These are phyloP conservation scores for Todiramphus saurophagus DNA, from an alignment of 2,113 vertebrate species.

Conservation along the genomic window DNA sequence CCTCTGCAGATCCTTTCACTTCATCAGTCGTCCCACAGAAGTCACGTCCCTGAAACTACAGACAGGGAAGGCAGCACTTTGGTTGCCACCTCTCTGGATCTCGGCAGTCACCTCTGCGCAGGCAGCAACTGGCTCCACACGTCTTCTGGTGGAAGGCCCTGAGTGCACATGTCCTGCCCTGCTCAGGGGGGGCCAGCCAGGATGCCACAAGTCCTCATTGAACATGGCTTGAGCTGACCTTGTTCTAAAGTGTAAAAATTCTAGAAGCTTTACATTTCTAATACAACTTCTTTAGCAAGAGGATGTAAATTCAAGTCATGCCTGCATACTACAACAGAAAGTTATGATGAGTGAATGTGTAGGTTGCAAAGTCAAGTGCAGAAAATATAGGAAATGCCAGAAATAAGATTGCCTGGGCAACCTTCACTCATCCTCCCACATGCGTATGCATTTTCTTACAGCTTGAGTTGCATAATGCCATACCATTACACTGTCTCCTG, in stretches of 20 bases:
- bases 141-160: neutral
- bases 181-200: neutral
- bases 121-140: neutral
- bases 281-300: neutral
- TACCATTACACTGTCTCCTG: neutral
- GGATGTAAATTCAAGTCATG: neutral
- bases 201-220: neutral
- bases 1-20: neutral
- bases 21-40: fast-evolving
- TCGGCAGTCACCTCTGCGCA: neutral
- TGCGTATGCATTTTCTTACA: conserved; percentile 23
- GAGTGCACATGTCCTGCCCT: neutral
- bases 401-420: conserved; percentile 59
- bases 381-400: conserved; percentile 33
- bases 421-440: conserved; percentile 21
- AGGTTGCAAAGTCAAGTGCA: conserved; percentile 23
- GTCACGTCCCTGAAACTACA: neutral
- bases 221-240: neutral
- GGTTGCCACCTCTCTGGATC: neutral
- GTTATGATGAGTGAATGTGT: neutral
- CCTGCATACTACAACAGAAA: neutral
- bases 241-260: neutral
- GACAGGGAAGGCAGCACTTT: neutral
- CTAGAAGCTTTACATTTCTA: neutral
- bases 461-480: neutral